A percentile compares a stretch with the other conserved stretches of the same genome.
Conservation (phyloP, 2,113 vertebrate genomes). For the Eptesicus fuscus region DNA sequence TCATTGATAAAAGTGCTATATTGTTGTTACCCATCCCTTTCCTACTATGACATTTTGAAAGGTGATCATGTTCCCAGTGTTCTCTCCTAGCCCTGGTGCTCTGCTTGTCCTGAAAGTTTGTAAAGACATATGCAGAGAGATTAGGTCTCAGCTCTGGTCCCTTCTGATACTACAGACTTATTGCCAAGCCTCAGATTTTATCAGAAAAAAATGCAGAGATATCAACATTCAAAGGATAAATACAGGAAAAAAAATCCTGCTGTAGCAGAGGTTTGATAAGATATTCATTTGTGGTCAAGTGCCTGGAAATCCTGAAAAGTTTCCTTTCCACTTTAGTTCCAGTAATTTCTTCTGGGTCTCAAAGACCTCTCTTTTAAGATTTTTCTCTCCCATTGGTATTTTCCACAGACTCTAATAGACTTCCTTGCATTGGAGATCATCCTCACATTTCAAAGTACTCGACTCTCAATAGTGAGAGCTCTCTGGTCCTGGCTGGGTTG, state of each 20-base stretch:
- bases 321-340: not conserved
- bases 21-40: not conserved
- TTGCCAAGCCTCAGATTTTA: not conserved
- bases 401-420: not conserved
- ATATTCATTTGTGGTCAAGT: not conserved
- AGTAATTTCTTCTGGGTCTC: not conserved
- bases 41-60: not conserved
- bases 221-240: not conserved
- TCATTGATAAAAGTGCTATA: not conserved
- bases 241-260: not conserved
- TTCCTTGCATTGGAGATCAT: not conserved
- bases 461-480: not conserved
- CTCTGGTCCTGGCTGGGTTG: not conserved
- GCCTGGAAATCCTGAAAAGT: not conserved
- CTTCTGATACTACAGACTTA: not conserved
- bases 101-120: not conserved
- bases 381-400: not conserved
- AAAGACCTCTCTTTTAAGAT: not conserved
- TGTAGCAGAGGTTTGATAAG: not conserved
- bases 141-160: not conserved
- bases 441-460: not conserved
- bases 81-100: not conserved
- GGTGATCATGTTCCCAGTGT: not conserved
- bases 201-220: not conserved
- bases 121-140: not conserved